Evolutionary conservation across 2,888 invertebrate genomes (phyloP).

Genomic region (Crepidodera aurea): DNA sequence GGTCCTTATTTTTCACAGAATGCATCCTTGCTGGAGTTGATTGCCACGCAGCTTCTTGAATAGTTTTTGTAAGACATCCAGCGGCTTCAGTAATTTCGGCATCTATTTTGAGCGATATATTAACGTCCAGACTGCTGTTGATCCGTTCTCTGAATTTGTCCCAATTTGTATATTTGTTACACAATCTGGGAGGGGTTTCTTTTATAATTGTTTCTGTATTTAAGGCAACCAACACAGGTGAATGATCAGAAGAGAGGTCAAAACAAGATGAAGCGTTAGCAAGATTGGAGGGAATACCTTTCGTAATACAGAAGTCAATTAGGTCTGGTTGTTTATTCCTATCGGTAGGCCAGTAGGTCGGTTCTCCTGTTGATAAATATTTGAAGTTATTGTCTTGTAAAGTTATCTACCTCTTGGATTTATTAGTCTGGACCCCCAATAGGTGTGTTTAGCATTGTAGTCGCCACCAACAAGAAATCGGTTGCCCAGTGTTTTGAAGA

Average conservation of each 20-base stretch:
- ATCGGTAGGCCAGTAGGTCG: conserved; percentile 16
- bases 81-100: not conserved
- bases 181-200: not conserved
- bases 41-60: not conserved
- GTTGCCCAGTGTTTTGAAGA: conserved; percentile 5
- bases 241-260: conserved; percentile 5
- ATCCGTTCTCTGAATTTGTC: not conserved
- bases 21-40: not conserved
- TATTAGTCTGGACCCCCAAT: conserved; percentile 14
- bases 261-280: not conserved
- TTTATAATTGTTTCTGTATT: not conserved
- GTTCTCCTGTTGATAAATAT: conserved; percentile 8
- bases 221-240: not conserved
- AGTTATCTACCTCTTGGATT: conserved; percentile 16
- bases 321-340: conserved; percentile 8
- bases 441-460: conserved; percentile 6
- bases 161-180: not conserved
- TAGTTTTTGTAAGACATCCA: not conserved
- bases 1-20: not conserved
- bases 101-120: not conserved
- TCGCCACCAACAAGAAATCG: conserved; percentile 11
- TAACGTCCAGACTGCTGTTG: not conserved
- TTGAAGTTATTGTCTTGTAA: not conserved
- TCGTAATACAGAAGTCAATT: conserved; percentile 11
- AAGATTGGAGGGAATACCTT: not conserved